A percentile compares a stretch with the other conserved stretches of the same genome.
Conservation (phyloP, 2,888 invertebrate species). For the Stenodema calcarata region DNA sequence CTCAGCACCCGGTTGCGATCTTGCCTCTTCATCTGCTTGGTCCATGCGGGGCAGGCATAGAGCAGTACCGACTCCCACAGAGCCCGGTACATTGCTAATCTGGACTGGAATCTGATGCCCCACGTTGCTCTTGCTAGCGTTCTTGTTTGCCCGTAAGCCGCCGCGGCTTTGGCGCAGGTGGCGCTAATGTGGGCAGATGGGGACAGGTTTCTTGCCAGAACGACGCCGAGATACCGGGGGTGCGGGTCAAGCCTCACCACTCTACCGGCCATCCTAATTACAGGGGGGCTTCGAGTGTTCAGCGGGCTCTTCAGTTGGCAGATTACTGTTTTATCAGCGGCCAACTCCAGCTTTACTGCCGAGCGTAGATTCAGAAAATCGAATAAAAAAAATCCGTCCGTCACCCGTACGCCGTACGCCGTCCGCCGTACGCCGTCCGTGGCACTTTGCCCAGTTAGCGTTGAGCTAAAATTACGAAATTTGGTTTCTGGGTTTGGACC, state of each 20-base stretch:
- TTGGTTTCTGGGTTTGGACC: too few species aligned
- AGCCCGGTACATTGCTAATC: background rate
- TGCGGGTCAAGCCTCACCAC: background rate
- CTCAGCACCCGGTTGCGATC: background rate
- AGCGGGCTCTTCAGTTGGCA: background rate
- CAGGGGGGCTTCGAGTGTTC: background rate
- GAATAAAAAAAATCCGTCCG: too few species aligned
- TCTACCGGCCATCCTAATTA: background rate
- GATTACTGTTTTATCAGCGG: background rate
- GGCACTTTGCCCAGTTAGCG: too few species aligned
- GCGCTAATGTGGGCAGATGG: background rate
- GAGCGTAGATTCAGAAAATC: too few species aligned
- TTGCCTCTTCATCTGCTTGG: background rate
- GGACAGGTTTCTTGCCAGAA: background rate
- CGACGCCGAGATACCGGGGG: background rate
- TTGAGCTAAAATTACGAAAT: too few species aligned
- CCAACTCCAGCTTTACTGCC: background rate
- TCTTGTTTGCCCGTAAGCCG: background rate
- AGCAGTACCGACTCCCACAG: background rate
- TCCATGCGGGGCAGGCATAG: constrained; percentile 19
- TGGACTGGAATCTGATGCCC: background rate
- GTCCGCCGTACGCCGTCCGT: too few species aligned
- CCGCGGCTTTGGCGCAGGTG: background rate
- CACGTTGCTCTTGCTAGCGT: background rate
- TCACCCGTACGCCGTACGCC: too few species aligned